These are phyloP conservation scores for Oryzias dopingdopingensis DNA, from an alignment of 2,797 vertebrate genomes.

Conservation along the genomic window DNA sequence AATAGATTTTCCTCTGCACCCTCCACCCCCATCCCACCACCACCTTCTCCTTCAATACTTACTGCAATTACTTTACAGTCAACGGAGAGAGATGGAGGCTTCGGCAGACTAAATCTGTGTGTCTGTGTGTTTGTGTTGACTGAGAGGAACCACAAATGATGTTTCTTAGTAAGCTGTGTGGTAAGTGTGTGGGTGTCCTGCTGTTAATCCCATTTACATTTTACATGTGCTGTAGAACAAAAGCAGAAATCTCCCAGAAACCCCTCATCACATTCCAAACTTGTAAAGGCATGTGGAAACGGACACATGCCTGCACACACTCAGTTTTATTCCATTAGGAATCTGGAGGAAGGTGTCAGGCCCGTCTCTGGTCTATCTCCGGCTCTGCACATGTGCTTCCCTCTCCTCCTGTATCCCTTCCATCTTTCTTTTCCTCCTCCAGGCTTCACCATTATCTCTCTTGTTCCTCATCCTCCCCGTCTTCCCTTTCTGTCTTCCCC, in stretches of 20 bases:
- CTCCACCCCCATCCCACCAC: conserved; percentile 55
- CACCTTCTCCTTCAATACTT: conserved; percentile 66
- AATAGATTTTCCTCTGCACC: conserved; percentile 84
- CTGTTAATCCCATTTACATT: conserved; percentile 49
- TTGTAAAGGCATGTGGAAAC: conserved; percentile 60
- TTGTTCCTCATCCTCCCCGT: conserved; percentile 71
- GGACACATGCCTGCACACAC: conserved; percentile 43
- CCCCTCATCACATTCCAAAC: conserved; percentile 55
- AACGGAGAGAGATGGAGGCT: conserved; percentile 59
- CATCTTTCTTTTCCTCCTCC: conserved; percentile 62
- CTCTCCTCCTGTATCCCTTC: conserved; percentile 48
- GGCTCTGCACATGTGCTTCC: conserved; percentile 47
- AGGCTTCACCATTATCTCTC: conserved; percentile 70
- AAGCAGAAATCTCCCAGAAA: conserved; percentile 34
- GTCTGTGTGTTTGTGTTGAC: conserved; percentile 37
- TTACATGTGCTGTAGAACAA: conserved; percentile 44
- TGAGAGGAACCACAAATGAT: conserved; percentile 17
- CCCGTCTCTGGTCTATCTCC: conserved; percentile 73
- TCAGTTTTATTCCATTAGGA: conserved; percentile 65
- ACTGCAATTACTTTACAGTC: conserved; percentile 71
- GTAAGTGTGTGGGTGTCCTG: conserved; percentile 30
- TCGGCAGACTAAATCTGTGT: conserved; percentile 53
- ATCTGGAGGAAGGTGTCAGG: conserved; percentile 75
- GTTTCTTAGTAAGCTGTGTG: conserved; percentile 33
- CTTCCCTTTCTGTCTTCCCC: conserved; percentile 50